Percentiles rank a stretch among this genome's conserved stretches.
Conservation (phyloP, 2,797 vertebrate species). For the Pipistrellus nathusii region DNA sequence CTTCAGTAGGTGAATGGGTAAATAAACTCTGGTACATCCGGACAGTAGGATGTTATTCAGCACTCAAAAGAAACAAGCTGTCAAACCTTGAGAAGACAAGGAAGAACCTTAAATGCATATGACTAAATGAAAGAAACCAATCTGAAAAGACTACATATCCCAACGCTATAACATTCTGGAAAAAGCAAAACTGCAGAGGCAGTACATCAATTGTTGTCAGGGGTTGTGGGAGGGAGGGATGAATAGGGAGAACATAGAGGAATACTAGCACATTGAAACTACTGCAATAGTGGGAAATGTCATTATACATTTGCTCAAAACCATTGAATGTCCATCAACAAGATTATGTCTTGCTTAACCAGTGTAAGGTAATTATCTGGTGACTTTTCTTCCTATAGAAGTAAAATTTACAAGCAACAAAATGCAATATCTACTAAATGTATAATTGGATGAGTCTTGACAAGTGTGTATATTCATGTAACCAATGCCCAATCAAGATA, state of each 20-base stretch:
- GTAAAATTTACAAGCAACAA: not conserved
- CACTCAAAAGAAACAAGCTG: not conserved
- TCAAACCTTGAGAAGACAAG: not conserved
- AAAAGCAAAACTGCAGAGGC: not conserved
- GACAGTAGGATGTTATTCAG: not conserved
- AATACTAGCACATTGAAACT: not conserved
- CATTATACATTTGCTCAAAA: not conserved
- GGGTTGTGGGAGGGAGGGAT: not conserved
- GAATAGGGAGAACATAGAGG: not conserved
- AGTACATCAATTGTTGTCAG: not conserved
- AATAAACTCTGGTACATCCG: not conserved
- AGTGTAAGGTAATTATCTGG: not conserved
- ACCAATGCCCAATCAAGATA: not conserved
- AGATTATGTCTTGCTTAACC: not conserved
- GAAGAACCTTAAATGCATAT: not conserved
- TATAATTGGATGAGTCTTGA: constrained; percentile 6
- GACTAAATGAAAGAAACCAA: not conserved
- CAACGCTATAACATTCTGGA: not conserved
- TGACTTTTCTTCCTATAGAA: constrained; percentile 18
- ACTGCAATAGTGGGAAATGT: not conserved
- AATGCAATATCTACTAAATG: not conserved
- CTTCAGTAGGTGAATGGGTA: not conserved
- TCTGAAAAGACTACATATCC: not conserved
- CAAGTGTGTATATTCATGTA: not conserved
- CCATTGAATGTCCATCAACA: not conserved